Conservation (phyloP, 2,888 invertebrate species). For the Acrobasis consociella region DNA sequence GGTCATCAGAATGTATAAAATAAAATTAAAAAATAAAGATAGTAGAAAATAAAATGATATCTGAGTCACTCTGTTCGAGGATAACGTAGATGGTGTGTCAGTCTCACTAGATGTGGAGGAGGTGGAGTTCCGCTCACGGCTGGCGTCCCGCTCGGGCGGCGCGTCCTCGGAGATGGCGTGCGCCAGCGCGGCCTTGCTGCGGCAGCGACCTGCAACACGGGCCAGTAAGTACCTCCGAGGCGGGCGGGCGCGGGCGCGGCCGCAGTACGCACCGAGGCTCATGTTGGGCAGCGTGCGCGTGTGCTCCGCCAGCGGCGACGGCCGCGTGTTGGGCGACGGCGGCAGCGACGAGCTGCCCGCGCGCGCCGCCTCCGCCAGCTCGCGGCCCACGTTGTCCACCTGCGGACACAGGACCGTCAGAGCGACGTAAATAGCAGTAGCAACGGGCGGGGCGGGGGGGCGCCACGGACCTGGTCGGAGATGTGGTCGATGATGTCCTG, state of each 20-base stretch:
- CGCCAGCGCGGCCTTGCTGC: slow-evolving; percentile 59
- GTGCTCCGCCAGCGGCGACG: slow-evolving; percentile 52
- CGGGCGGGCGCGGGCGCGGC: too few relatives aligned
- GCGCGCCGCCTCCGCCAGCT: slow-evolving; percentile 38
- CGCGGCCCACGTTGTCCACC: slow-evolving; percentile 60
- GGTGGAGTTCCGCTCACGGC: slow-evolving; percentile 52
- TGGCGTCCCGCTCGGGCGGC: slow-evolving; percentile 42
- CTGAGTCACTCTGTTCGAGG: too few relatives aligned
- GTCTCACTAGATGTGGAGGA: slow-evolving; percentile 65
- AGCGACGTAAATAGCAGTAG: too few relatives aligned
- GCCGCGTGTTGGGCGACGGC: slow-evolving; percentile 83
- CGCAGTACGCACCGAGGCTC: slow-evolving; percentile 23
- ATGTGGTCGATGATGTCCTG: slow-evolving; percentile 90
- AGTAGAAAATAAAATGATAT: too few relatives aligned
- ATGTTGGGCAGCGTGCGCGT: slow-evolving; percentile 54
- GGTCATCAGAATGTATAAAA: too few relatives aligned
- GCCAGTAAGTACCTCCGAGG: too few relatives aligned
- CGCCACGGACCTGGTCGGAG: slow-evolving; percentile 85
- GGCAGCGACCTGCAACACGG: slow-evolving; percentile 48
- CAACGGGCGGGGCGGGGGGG: too few relatives aligned
- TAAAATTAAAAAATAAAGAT: too few relatives aligned
- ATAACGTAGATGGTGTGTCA: background rate
- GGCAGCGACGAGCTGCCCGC: slow-evolving; percentile 78
- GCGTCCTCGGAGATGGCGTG: slow-evolving; percentile 70
- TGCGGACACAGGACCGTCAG: slow-evolving; percentile 31